phyloP scores from a whole-genome alignment of 2,113 vertebrate species.

The Vulpes vulpes region DNA sequence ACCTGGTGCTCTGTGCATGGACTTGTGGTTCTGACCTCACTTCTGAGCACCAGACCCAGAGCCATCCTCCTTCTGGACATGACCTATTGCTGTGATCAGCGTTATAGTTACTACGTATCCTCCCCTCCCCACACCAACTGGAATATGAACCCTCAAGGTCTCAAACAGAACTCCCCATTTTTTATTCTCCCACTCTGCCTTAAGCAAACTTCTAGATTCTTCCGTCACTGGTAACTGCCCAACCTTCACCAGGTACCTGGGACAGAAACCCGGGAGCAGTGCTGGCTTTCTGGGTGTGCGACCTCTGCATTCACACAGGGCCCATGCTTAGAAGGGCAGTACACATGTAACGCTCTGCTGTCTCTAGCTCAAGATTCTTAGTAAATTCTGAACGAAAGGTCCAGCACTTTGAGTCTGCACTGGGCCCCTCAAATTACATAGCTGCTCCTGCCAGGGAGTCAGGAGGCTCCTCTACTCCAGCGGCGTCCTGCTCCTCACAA shows the following conservation, averaged over 20 bases:
- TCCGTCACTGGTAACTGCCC: background rate
- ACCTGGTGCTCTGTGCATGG: background rate
- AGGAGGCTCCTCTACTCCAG: rapidly evolving
- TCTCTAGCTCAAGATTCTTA: background rate
- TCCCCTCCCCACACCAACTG: too few species aligned
- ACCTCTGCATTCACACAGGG: too few species aligned
- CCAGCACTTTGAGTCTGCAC: background rate
- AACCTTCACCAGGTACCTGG: background rate
- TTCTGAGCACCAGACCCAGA: background rate
- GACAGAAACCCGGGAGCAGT: background rate
- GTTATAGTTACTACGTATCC: too few species aligned
- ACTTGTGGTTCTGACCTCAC: background rate
- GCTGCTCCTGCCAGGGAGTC: background rate
- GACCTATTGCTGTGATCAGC: too few species aligned
- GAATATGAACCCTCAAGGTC: too few species aligned
- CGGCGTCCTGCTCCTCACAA: background rate
- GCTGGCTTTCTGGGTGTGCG: background rate
- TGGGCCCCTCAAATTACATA: background rate
- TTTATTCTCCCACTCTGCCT: background rate
- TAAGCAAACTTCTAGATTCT: background rate
- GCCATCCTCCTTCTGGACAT: background rate
- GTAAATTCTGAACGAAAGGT: background rate
- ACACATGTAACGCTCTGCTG: background rate
- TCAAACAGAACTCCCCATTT: background rate
- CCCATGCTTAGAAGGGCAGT: rapidly evolving